Evolutionary conservation across 2,888 invertebrate genomes (phyloP), one percentile per base, ranked within the genome.

Genomic region (Macropis europaea): DNA sequence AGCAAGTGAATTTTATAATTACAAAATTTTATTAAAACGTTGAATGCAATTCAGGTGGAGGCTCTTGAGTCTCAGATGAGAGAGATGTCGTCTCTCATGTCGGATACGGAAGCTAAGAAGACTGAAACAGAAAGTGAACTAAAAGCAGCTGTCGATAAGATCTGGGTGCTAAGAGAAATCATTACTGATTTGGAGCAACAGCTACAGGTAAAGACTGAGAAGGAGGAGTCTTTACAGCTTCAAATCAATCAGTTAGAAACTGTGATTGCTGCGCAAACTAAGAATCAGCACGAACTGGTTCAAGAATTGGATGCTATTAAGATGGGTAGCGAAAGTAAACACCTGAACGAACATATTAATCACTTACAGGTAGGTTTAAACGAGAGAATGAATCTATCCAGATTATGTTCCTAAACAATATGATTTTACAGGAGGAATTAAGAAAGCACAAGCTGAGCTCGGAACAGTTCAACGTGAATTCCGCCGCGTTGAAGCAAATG

Each of bases 131-230:
- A 97, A 87, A 91, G 92, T 0, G 96, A 96, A 76, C 90, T 95
- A 1, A 93, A 95, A 88, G 93, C 94, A n/a, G 93, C 95, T 0
- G 92, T 94, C 28, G 95, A 95, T 57, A 96, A 96, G 88, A 93
- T 95, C 19, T 92, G 92, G 82, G 92, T 94, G 9, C 91, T 97
- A 13, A 91, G 95, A 30, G 96, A 97, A 66, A 94, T 96, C 56
- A 95, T 97, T 56, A 91, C 93, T 0, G 95, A 95, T 77, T 89
- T 96, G 38, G 97, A 97, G 86, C 91, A 91, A 0, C 95, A 97
- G 86, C 90, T 96, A 0, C 95, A 95, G 86, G 91, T 91, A 9
- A 95, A 95, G 85, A 90, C 92, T 0, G 89, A 91, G 0, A 92
- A 92, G 47, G 95, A 96, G 84, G 88, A 90, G 0, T 92, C 93